Conservation (phyloP, 1,140 invertebrate genomes). For the Drosophila oshimai region DNA sequence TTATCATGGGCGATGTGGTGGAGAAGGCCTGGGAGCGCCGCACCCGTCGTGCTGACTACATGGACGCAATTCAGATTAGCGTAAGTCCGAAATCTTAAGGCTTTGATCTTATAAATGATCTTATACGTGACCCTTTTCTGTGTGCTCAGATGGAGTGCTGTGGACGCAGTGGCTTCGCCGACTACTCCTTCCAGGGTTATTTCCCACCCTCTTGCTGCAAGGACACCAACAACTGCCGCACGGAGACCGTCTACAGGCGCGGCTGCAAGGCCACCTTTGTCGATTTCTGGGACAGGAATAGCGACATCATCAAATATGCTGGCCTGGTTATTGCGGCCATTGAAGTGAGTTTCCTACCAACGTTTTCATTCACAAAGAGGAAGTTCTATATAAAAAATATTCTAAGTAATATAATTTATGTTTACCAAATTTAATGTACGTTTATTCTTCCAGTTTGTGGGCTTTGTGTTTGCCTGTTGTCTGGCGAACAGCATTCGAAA, state of each 20-base stretch:
- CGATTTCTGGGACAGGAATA: conserved; percentile 83
- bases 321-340: conserved; percentile 87
- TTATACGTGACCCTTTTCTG: neutral
- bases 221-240: conserved; percentile 81
- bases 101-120: neutral
- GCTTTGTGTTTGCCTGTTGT: conserved; percentile 94
- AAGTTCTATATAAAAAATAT: neutral
- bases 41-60: conserved; percentile 78
- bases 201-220: conserved; percentile 83
- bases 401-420: neutral
- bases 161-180: conserved; percentile 83
- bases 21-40: conserved; percentile 71
- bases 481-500: conserved; percentile 94
- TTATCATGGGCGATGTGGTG: conserved; percentile 82
- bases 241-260: conserved; percentile 76
- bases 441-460: conserved; percentile 88
- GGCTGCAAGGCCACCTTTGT: conserved; percentile 83
- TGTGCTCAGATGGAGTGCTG: conserved; percentile 86
- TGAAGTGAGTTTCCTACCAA: conserved; percentile 85
- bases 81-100: conserved; percentile 20
- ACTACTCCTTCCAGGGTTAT: conserved; percentile 82
- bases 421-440: neutral
- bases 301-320: conserved; percentile 85
- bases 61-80: conserved; percentile 83
- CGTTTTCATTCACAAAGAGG: conserved; percentile 30